Evolutionary conservation across 2,797 vertebrate genomes (phyloP).

Genomic region (Petrocephalus schoutedeni): DNA sequence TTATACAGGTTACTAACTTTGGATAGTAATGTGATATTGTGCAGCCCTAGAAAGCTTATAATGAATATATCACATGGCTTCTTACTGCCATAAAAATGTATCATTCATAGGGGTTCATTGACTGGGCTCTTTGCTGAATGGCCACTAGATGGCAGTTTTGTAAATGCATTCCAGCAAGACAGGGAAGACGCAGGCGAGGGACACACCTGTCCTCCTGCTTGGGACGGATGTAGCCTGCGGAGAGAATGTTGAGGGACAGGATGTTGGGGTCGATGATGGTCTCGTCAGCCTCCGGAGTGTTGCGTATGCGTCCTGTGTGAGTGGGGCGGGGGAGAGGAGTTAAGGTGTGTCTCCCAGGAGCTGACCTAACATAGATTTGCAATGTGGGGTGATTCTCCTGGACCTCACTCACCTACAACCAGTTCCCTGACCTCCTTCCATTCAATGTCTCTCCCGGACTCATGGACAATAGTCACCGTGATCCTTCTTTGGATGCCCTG

Average conservation of each 20-base stretch:
- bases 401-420: conserved; percentile 79
- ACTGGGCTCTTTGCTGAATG: neutral
- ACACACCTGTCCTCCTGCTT: conserved; percentile 87
- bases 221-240: conserved; percentile 77
- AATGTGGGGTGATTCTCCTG: neutral
- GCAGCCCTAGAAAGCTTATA: neutral
- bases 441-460: conserved; percentile 79
- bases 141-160: neutral
- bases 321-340: neutral
- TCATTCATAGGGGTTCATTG: too few relatives aligned
- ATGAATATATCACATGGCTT: neutral
- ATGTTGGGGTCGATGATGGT: conserved; percentile 92
- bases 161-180: neutral
- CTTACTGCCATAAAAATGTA: neutral
- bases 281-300: conserved; percentile 86
- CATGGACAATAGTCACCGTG: conserved; percentile 86
- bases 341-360: conserved; percentile 49
- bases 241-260: conserved; percentile 91
- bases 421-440: conserved; percentile 95
- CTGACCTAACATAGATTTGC: too few relatives aligned
- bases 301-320: conserved; percentile 81
- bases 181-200: neutral
- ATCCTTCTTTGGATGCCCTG: conserved; percentile 96
- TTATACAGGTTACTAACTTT: neutral
- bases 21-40: neutral